Percentiles rank a stretch among this genome's conserved stretches.
Evolutionary conservation across 2,888 invertebrate genomes (phyloP).

Genomic region (Callosobruchus maculatus): DNA sequence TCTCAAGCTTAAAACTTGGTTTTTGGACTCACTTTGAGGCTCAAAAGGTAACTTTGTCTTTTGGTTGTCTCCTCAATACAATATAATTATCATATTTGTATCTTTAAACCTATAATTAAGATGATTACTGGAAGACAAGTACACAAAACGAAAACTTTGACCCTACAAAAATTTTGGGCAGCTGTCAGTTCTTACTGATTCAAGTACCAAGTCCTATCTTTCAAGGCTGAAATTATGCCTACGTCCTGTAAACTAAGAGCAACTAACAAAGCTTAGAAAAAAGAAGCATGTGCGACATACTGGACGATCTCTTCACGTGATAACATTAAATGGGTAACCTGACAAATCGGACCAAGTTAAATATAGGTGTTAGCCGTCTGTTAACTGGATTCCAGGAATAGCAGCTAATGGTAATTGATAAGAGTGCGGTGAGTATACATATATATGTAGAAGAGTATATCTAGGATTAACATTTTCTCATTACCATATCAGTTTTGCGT

Average conservation of each 20-base stretch:
- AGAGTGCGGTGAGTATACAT: neutral
- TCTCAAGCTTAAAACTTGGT: no score
- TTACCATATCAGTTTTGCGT: neutral
- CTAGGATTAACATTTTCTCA: neutral
- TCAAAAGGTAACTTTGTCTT: no score
- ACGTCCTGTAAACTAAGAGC: neutral
- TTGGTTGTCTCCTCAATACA: no score
- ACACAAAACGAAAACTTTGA: no score
- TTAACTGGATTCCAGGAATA: neutral
- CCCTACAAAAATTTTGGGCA: no score
- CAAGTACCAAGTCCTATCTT: no score
- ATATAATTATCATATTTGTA: no score
- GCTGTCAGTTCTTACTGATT: no score
- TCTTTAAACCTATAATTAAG: no score
- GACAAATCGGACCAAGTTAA: neutral
- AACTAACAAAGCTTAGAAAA: neutral
- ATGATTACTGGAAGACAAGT: no score
- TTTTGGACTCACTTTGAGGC: no score
- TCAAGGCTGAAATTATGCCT: neutral
- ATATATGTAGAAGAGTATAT: neutral
- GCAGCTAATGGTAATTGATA: neutral
- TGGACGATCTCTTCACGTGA: neutral
- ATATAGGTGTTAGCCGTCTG: neutral
- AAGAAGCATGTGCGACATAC: neutral
- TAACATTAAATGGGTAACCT: neutral